Evolutionary conservation across 2,888 invertebrate species (phyloP).

Genomic region (Diabrotica balteata): DNA sequence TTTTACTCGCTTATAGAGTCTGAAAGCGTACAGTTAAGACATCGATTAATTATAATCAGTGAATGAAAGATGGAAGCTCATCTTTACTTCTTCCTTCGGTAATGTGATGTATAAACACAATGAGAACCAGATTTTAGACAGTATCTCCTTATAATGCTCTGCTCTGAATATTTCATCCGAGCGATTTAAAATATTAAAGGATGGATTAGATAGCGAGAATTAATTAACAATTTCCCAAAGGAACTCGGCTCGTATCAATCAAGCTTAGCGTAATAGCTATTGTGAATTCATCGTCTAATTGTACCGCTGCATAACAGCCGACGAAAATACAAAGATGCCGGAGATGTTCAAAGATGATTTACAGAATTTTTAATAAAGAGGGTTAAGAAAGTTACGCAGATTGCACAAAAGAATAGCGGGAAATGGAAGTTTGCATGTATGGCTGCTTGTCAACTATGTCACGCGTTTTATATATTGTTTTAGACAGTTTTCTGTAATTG

Average conservation of each 20-base stretch:
- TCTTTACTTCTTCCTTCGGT: slow-evolving; percentile 12
- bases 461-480: no score
- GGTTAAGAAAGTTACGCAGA: no score
- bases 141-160: slow-evolving; percentile 22
- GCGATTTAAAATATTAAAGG: slow-evolving; percentile 22
- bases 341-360: no score
- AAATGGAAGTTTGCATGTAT: no score
- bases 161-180: slow-evolving; percentile 22
- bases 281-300: slow-evolving; percentile 19
- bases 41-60: slow-evolving; percentile 7
- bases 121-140: slow-evolving; percentile 13
- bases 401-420: no score
- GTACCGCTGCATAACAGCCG: no score
- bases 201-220: slow-evolving; percentile 16
- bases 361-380: no score
- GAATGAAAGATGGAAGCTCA: slow-evolving; percentile 2
- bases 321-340: no score
- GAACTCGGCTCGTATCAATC: slow-evolving; percentile 26
- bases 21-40: neutral
- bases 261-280: slow-evolving; percentile 28
- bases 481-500: no score
- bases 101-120: slow-evolving; percentile 20
- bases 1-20: no score
- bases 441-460: no score
- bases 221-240: slow-evolving; percentile 28